Conservation (phyloP, 2,888 invertebrate genomes). For the Papilio demoleus region DNA sequence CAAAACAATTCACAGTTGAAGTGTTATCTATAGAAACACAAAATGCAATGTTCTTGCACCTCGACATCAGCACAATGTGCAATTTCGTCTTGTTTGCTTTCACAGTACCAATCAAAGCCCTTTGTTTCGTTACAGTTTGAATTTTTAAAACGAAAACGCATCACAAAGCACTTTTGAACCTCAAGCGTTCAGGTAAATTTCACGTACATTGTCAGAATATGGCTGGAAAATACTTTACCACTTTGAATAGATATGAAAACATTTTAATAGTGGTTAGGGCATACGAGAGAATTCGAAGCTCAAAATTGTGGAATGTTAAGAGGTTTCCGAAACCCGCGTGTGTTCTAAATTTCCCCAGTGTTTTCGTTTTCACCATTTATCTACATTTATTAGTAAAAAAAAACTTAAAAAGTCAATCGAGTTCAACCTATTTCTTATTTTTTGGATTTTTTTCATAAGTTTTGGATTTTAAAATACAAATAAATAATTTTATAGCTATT, state of each 20-base stretch:
- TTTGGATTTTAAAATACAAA: too few relatives aligned
- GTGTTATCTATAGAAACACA: not conserved
- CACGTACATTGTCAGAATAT: constrained; percentile 22
- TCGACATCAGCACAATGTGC: constrained; percentile 15
- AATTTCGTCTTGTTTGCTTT: constrained; percentile 36
- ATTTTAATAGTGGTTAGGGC: not conserved
- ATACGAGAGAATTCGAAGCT: not conserved
- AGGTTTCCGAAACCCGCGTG: too few relatives aligned
- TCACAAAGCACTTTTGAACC: constrained; percentile 34
- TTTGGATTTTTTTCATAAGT: too few relatives aligned
- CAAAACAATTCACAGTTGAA: constrained; percentile 3
- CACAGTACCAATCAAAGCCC: constrained; percentile 35
- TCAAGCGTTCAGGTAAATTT: constrained; percentile 26
- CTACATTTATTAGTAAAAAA: too few relatives aligned
- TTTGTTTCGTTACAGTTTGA: constrained; percentile 36
- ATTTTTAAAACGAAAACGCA: constrained; percentile 31
- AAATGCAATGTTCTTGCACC: constrained; percentile 16
- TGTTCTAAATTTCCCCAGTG: too few relatives aligned
- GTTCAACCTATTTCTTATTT: too few relatives aligned
- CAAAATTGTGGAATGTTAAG: not conserved
- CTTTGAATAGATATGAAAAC: not conserved
- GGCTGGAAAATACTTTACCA: not conserved
- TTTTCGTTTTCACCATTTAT: too few relatives aligned
- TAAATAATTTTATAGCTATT: too few relatives aligned
- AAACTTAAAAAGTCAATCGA: too few relatives aligned